A percentile compares a stretch with the other conserved stretches of the same genome.
Evolutionary conservation across 2,888 invertebrate genomes (phyloP).

Genomic region (Scrobipalpa costella): DNA sequence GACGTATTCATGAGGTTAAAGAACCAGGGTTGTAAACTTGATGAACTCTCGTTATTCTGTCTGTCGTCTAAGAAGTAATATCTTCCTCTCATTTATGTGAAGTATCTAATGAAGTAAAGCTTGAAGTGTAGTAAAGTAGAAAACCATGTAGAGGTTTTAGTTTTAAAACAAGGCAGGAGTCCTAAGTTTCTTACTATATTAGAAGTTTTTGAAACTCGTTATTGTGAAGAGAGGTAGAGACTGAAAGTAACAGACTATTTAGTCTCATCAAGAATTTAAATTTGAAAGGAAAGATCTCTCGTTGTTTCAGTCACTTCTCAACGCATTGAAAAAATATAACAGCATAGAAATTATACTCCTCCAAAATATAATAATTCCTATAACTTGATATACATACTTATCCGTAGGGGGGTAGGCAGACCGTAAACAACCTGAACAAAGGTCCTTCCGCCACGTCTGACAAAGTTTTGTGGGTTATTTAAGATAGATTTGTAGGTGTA

Average conservation of each 20-base stretch:
- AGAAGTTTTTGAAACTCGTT: not conserved
- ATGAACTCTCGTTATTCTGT: conserved; percentile 12
- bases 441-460: no score
- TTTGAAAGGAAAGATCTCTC: not conserved
- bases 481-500: no score
- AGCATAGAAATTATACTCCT: no score
- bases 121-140: conserved; percentile 3
- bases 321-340: no score
- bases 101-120: conserved; percentile 6
- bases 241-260: not conserved
- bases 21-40: not conserved
- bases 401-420: no score
- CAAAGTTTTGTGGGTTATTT: no score
- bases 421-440: no score
- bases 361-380: no score
- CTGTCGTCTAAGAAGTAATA: conserved; percentile 3
- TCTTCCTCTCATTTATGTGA: not conserved
- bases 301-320: no score
- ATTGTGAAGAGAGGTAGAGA: not conserved
- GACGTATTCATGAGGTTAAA: conserved; percentile 6
- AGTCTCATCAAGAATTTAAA: not conserved
- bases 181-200: not conserved
- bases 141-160: conserved; percentile 9
- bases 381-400: no score
- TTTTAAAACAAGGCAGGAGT: not conserved